Conservation (phyloP, 2,113 vertebrate genomes). For the Talpa occidentalis region DNA sequence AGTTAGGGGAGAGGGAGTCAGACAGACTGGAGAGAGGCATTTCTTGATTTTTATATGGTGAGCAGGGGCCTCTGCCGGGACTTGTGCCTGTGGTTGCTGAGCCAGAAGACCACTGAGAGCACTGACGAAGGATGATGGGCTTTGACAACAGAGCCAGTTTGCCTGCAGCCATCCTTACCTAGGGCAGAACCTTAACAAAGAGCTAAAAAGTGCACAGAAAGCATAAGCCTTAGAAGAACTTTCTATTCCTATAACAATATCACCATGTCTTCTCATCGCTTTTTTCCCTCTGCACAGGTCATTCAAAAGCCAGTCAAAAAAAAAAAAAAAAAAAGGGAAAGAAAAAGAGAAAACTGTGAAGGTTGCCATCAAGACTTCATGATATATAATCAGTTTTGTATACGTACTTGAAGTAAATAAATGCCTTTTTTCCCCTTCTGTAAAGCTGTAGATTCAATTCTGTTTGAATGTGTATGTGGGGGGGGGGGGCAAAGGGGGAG, state of each 20-base stretch:
- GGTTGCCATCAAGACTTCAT: not conserved
- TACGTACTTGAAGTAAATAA: not conserved
- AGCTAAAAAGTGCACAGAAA: not conserved
- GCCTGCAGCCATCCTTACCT: not conserved
- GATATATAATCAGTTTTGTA: not conserved
- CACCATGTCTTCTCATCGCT: not conserved
- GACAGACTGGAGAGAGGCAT: not conserved
- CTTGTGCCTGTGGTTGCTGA: not conserved
- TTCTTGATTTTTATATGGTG: not conserved
- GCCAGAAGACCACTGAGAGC: not conserved
- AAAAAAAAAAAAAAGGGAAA: not conserved
- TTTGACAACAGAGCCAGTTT: not conserved
- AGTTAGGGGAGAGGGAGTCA: not conserved
- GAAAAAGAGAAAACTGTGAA: not conserved
- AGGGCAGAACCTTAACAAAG: not conserved
- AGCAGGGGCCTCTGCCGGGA: no score
- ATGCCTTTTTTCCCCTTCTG: not conserved
- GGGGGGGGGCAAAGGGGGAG: not conserved
- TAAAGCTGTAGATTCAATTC: not conserved
- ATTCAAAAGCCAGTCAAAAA: slow-evolving; percentile 3
- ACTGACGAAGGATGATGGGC: no score
- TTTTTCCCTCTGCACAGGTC: not conserved
- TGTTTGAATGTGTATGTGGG: no score
- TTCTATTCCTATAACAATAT: not conserved
- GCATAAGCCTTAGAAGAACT: not conserved